Evolutionary conservation across 1,140 invertebrate genomes (phyloP), one percentile per base, ranked within the genome.

Genomic region (Potamilus streckersoni): DNA sequence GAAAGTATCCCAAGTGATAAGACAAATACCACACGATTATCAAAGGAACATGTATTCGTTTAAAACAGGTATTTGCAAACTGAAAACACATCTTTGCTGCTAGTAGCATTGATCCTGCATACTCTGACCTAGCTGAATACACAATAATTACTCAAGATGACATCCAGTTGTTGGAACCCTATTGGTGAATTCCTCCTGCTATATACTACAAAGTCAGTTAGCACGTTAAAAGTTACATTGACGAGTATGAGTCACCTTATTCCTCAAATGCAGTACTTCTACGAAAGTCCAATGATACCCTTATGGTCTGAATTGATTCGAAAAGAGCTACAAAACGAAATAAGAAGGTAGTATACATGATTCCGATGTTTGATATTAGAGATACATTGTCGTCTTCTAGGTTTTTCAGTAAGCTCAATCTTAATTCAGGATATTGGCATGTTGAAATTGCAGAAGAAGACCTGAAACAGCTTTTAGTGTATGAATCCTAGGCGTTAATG

Each of bases 291-390:
- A 27, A 69, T 23, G 67, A 49, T 8, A 2, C 12, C n/a, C 49
- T 59, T 23, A 17, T 56, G 15, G 2, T 69, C n/a, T 71, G 69
- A 11, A 49, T 71, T 61, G 69, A 71, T 61, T 71, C 23, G 23
- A 23, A 23, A 23, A 23, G 23, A 23, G 23, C 23, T 23, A 23
- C 23, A 23, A 23, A 23, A 23, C 23, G 23, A 23, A 23, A 23
- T 23, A 23, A 23, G 23, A 23, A 23, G 23, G 23, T 23, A 23
- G 23, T 23, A 23, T 23, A 23, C 23, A 23, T 23, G 23, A 23
- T 23, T 23, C 23, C 23, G 0, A 23, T 0, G 23, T 23, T 23
- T 23, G 23, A 23, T 23, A 23, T 23, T 23, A 23, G 23, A 23
- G 23, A 71, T 71, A 1, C 11, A 11, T 38, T 71, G n/a, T 1